phyloP scores from a whole-genome alignment of 2,888 invertebrate genomes.

The Shargacucullia verbasci region DNA sequence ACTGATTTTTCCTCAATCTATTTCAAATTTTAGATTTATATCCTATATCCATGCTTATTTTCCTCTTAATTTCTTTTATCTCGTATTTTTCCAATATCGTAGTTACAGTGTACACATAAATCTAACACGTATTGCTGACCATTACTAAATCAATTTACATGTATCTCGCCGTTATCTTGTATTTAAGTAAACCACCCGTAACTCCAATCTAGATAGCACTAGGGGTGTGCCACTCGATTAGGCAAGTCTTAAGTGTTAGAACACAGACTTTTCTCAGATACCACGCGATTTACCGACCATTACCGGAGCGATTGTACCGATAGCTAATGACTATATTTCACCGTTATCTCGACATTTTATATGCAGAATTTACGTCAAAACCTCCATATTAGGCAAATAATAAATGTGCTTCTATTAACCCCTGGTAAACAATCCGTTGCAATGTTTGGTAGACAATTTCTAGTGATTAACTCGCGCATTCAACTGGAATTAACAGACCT shows the following conservation, averaged over 20 bases:
- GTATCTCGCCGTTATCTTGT: slow-evolving; percentile 1
- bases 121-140: too few species aligned
- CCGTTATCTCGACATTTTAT: slow-evolving; percentile 42
- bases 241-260: slow-evolving; percentile 24
- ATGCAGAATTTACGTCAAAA: slow-evolving; percentile 40
- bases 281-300: slow-evolving; percentile 10
- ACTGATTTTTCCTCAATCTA: too few species aligned
- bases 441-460: slow-evolving; percentile 49
- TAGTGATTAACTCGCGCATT: slow-evolving; percentile 40
- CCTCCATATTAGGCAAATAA: slow-evolving; percentile 39
- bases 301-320: slow-evolving; percentile 23
- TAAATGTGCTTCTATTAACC: slow-evolving; percentile 40
- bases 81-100: too few species aligned
- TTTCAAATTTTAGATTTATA: too few species aligned
- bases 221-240: slow-evolving; percentile 7
- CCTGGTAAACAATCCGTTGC: slow-evolving; percentile 28
- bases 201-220: slow-evolving; percentile 4
- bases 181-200: slow-evolving; percentile 4
- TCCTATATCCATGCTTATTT: too few species aligned
- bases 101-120: too few species aligned
- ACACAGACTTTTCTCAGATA: slow-evolving; percentile 19
- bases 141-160: slow-evolving; percentile 1
- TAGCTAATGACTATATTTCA: slow-evolving; percentile 43
- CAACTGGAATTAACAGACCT: background rate
- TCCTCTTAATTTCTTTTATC: too few species aligned